Evolutionary conservation across 2,888 invertebrate species (phyloP), one percentile per base, ranked within the genome.

Genomic region (Yponomeuta cagnagella): DNA sequence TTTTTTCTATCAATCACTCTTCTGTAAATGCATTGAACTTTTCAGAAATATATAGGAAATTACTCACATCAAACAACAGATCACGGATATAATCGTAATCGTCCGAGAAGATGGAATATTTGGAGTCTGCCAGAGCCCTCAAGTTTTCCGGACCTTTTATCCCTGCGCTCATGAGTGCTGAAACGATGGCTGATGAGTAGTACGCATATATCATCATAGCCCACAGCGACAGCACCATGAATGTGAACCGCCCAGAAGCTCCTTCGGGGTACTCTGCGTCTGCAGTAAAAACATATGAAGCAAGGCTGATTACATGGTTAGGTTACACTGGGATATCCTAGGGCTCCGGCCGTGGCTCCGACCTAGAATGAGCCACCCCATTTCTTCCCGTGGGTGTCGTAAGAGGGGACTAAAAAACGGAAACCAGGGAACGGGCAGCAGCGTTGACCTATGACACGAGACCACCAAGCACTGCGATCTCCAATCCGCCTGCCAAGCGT

Each of bases 151-250:
- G 88, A 0, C 89, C 89, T 10, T 82, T 82, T 63, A 80, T 76
- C 0, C 89, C 89, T 0, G 84, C 80, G 74, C 85, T 85, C 90
- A 90, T 86, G 9, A 90, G 81, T 0, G 86, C 83, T 0, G 90
- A 90, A 1, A 90, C 89, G 2, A 90, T 86, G 2, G 90, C 89
- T 0, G 89, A 90, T 0, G 90, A 87, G 73, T 90, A 90, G 76
- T 90, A 90, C 0, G 89, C 88, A 70, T 90, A 87, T 1, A 90
- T 84, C 58, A 90, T 74, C 89, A 90, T 90, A 0, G 89, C 82
- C 8, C 84, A 84, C 10, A 86, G 73, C 0, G 90, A 90, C 2
- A 90, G 74, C 0, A 87, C 85, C 2, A 82, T 76, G 76, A 90
- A 90, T 0, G 85, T 82, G 80, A 85, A 82, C 0, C 90, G 80